Evolutionary conservation across 2,113 vertebrate species (phyloP).

Genomic region (Donacobius atricapilla): DNA sequence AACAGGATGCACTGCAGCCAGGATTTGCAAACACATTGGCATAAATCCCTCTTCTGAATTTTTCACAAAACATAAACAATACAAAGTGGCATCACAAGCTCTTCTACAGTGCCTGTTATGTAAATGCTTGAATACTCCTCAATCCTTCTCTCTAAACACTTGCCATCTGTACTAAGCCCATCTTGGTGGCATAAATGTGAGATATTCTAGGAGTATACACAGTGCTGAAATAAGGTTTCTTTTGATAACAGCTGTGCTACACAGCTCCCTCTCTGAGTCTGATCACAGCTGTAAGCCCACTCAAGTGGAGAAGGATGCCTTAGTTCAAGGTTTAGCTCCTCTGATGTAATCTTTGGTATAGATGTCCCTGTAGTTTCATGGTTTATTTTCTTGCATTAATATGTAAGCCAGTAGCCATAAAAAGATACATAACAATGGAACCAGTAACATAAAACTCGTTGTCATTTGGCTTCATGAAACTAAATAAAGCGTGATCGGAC

Average conservation of each 20-base stretch:
- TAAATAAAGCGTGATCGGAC: background rate
- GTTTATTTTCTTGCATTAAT: constrained; percentile 17
- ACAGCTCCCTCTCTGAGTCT: background rate
- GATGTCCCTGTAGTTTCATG: background rate
- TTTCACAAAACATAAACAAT: background rate
- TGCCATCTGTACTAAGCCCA: background rate
- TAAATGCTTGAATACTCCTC: background rate
- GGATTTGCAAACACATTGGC: background rate
- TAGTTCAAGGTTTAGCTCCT: background rate
- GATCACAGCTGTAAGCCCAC: background rate
- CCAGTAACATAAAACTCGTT: background rate
- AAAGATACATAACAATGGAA: background rate
- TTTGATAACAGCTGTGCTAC: background rate
- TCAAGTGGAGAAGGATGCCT: background rate
- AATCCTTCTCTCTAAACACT: background rate
- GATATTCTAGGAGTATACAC: background rate
- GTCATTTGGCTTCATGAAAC: background rate
- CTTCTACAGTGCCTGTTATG: background rate
- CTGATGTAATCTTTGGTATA: background rate
- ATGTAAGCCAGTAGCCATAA: background rate
- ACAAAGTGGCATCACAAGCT: background rate
- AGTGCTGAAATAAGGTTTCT: background rate
- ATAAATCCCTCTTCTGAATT: background rate
- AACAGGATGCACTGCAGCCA: background rate
- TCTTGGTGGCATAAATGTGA: background rate